Conservation (phyloP, 2,113 vertebrate species). For the Lynx canadensis region DNA sequence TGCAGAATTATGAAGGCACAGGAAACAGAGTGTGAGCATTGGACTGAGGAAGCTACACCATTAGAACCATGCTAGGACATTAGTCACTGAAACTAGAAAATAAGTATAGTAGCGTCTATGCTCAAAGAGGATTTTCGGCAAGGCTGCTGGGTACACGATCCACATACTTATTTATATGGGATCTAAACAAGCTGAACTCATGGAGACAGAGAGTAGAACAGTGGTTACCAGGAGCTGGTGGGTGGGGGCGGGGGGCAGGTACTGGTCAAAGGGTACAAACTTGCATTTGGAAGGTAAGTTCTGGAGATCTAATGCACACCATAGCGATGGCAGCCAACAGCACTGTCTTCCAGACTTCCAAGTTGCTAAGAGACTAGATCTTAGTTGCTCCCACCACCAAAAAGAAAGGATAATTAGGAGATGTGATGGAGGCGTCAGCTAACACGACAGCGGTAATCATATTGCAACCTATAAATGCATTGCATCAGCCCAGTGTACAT, state of each 20-base stretch:
- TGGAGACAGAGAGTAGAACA: neutral
- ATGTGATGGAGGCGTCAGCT: neutral
- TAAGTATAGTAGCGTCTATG: neutral
- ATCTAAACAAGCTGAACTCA: neutral
- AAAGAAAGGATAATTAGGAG: neutral
- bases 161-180: neutral
- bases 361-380: neutral
- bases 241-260: too few species aligned
- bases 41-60: neutral
- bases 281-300: neutral
- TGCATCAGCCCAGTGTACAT: too few species aligned
- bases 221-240: neutral
- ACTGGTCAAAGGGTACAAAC: neutral
- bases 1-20: neutral
- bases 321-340: neutral
- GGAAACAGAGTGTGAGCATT: neutral
- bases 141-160: neutral
- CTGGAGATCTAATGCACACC: neutral
- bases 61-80: neutral
- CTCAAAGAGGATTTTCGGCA: neutral
- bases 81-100: neutral
- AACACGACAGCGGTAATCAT: neutral
- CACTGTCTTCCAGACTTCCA: neutral
- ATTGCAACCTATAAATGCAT: neutral
- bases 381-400: neutral